A percentile compares a stretch with the other conserved stretches of the same genome.
Evolutionary conservation across 2,888 invertebrate species (phyloP).

Genomic region (Taphrorychus bicolor): DNA sequence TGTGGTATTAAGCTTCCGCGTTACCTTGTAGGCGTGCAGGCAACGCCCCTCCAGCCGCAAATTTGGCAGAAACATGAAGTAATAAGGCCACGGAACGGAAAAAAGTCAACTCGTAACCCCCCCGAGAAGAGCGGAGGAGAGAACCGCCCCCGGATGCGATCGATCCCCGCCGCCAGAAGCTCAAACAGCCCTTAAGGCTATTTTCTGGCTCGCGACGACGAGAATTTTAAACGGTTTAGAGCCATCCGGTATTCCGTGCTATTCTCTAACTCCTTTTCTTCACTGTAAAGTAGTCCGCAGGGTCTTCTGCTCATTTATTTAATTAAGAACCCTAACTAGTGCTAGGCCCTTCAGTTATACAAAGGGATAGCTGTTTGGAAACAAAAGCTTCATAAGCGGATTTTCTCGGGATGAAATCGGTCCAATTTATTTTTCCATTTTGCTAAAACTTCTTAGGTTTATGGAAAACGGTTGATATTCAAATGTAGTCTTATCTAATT

Average conservation of each 20-base stretch:
- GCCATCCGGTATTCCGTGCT: constrained; percentile 5
- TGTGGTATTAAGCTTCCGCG: too few relatives aligned
- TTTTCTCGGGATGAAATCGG: not conserved
- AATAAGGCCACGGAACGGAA: constrained; percentile 13
- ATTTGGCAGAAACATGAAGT: constrained; percentile 5
- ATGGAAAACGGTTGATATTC: not conserved
- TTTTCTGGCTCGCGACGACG: constrained; percentile 22
- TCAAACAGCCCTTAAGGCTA: constrained; percentile 27
- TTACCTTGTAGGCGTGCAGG: not conserved
- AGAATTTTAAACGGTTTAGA: constrained; percentile 33
- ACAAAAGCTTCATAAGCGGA: not conserved
- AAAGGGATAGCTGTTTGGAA: constrained; percentile 3
- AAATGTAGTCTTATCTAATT: too few relatives aligned
- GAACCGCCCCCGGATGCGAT: constrained; percentile 10
- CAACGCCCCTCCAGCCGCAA: not conserved
- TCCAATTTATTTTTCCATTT: not conserved
- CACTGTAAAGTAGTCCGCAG: constrained; percentile 13
- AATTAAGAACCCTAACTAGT: constrained; percentile 13
- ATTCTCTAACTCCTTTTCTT: constrained; percentile 10
- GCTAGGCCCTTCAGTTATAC: constrained; percentile 1
- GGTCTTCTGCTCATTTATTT: constrained; percentile 16
- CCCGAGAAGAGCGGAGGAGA: constrained; percentile 8
- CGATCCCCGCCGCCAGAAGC: constrained; percentile 23
- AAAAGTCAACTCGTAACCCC: constrained; percentile 11
- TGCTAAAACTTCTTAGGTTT: not conserved